Evolutionary conservation across 2,113 vertebrate genomes (phyloP).

Genomic region (Sigmodon hispidus): DNA sequence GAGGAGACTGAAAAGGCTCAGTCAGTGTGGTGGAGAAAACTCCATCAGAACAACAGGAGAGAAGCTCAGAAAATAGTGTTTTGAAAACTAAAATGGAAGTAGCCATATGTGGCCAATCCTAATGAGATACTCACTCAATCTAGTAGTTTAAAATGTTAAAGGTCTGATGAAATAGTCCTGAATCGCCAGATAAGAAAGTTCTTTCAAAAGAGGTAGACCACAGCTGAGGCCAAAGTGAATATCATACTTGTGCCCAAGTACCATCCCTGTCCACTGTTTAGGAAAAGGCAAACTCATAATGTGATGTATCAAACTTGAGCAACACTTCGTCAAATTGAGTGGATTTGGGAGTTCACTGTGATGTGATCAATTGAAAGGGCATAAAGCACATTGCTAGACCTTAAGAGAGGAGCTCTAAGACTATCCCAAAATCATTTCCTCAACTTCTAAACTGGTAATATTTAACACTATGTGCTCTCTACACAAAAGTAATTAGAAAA

Average conservation of each 20-base stretch:
- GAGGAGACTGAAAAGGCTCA: background rate
- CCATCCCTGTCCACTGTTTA: conserved; percentile 12
- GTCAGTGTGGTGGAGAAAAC: background rate
- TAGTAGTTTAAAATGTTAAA: background rate
- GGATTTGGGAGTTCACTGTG: background rate
- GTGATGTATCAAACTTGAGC: background rate
- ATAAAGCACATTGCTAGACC: rapidly evolving
- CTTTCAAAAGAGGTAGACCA: background rate
- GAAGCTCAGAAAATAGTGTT: background rate
- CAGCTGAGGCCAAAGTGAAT: background rate
- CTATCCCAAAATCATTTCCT: background rate
- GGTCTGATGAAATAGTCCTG: background rate
- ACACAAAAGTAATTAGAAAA: background rate
- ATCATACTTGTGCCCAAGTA: background rate
- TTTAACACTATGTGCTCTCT: background rate
- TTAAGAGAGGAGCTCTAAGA: background rate
- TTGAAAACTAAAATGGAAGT: background rate
- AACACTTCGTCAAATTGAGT: background rate
- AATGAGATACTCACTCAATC: background rate
- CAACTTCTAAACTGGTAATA: background rate
- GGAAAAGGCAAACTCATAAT: background rate
- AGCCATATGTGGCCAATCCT: background rate
- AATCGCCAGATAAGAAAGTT: background rate
- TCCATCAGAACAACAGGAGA: background rate
- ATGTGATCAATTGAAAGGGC: background rate